phyloP scores from a whole-genome alignment of 2,888 invertebrate species.

The Crematogaster levior region DNA sequence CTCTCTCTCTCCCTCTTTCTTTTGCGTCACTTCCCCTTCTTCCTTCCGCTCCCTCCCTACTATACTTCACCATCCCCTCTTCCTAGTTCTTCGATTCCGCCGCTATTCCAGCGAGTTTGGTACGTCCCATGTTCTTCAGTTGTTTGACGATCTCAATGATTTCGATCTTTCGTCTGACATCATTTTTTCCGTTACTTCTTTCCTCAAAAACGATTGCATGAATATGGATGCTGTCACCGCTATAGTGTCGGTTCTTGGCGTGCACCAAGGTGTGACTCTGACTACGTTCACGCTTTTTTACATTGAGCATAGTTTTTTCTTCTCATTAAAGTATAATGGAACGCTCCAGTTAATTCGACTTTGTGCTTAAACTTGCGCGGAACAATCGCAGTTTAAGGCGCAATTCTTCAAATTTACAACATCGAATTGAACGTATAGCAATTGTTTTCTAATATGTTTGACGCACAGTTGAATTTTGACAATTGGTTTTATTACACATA shows the following conservation, averaged over 20 bases:
- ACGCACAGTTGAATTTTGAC: neutral
- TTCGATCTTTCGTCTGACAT: neutral
- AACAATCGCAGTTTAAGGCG: neutral
- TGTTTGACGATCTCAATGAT: conserved; percentile 4
- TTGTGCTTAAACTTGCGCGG: neutral
- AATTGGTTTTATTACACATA: neutral
- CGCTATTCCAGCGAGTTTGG: neutral
- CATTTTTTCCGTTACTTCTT: conserved; percentile 38
- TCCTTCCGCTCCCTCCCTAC: conserved; percentile 40
- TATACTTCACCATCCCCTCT: conserved; percentile 25
- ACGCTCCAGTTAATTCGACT: neutral
- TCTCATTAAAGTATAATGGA: neutral
- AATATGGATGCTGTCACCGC: conserved; percentile 30
- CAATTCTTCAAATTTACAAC: neutral
- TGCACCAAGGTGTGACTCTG: neutral
- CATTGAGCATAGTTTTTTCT: neutral
- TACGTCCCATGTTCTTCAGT: conserved; percentile 14
- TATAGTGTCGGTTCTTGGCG: neutral
- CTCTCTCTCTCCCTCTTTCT: conserved; percentile 21
- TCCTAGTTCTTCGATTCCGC: conserved; percentile 28
- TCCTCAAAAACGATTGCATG: conserved; percentile 48
- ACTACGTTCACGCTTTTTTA: neutral
- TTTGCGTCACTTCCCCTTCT: conserved; percentile 43
- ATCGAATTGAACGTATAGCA: neutral
- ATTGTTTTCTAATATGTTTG: neutral